phyloP scores from a whole-genome alignment of 2,797 vertebrate species.

The Mycteria americana region DNA sequence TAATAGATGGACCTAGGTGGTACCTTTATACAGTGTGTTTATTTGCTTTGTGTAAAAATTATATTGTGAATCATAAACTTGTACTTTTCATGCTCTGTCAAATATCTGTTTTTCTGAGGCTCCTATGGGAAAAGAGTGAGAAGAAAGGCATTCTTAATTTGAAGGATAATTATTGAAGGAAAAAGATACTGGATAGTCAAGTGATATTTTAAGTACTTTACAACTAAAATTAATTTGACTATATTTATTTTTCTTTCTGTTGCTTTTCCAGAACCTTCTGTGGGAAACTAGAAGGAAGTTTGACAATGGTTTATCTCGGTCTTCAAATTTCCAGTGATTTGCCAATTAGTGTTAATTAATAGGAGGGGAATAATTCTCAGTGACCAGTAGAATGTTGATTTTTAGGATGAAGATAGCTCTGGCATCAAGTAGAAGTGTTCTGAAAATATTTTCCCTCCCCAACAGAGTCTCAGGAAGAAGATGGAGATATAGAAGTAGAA shows the following conservation, averaged over 20 bases:
- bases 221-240: not conserved
- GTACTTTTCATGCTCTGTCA: not conserved
- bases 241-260: not conserved
- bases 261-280: not conserved
- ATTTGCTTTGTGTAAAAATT: not conserved
- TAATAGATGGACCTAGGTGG: not conserved
- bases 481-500: slow-evolving; percentile 92
- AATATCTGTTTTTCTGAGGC: not conserved
- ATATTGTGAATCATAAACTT: not conserved
- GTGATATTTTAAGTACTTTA: not conserved
- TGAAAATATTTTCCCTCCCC: not conserved
- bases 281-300: not conserved
- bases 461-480: slow-evolving; percentile 91
- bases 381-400: not conserved
- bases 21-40: not conserved
- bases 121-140: not conserved
- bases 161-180: not conserved
- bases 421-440: not conserved
- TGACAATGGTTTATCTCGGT: not conserved
- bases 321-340: not conserved
- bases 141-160: not conserved
- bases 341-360: not conserved
- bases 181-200: not conserved
- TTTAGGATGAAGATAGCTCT: not conserved
- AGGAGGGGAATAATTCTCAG: not conserved